Evolutionary conservation across 2,113 vertebrate genomes (phyloP).

Genomic region (Mormoops blainvillei): DNA sequence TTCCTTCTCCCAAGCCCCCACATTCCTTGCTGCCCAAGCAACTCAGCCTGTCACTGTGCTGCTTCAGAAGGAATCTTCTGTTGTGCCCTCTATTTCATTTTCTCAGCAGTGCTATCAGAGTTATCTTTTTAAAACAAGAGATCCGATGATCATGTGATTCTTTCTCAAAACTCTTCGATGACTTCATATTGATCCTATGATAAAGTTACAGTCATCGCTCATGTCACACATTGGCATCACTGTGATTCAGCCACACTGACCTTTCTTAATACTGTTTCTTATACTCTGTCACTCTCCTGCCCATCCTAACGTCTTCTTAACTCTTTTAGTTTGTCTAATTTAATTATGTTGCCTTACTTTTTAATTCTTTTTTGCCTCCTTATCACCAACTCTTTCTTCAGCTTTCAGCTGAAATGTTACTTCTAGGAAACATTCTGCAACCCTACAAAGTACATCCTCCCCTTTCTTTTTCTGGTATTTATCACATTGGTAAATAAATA

Average conservation of each 20-base stretch:
- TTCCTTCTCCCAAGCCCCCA: neutral
- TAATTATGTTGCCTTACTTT: neutral
- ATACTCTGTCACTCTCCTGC: neutral
- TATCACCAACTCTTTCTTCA: neutral
- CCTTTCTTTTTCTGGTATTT: neutral
- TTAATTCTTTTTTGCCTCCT: neutral
- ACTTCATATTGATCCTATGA: neutral
- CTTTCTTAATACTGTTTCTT: neutral
- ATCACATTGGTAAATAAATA: neutral
- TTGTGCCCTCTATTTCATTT: neutral
- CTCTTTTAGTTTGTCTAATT: neutral
- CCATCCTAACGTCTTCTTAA: neutral
- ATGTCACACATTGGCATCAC: neutral
- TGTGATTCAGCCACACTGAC: neutral
- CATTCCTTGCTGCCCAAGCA: neutral
- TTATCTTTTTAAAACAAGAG: neutral
- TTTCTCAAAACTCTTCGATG: neutral
- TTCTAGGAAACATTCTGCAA: neutral
- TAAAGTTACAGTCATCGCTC: neutral
- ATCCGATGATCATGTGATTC: neutral
- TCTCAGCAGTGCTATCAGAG: neutral
- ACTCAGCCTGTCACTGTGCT: neutral
- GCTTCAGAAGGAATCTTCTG: neutral
- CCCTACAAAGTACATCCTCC: neutral
- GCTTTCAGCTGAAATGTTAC: neutral